These are phyloP conservation scores for Embidobia sp. DNA, from an alignment of 2,888 invertebrate species.

Conservation along the genomic window DNA sequence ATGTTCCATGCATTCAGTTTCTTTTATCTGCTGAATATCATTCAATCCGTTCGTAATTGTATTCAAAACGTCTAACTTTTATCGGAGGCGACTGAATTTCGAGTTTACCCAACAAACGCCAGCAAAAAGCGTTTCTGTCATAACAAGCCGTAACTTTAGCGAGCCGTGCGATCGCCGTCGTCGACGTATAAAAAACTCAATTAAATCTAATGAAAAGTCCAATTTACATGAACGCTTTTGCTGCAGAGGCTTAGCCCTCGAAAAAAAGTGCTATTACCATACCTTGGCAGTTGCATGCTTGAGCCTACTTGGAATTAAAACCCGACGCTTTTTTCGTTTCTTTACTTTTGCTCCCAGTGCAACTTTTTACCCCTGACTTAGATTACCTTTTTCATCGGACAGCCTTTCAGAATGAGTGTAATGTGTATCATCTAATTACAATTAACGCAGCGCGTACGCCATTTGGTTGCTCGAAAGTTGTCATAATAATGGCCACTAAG, in stretches of 20 bases:
- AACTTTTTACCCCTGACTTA: no score
- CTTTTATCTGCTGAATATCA: conserved; percentile 17
- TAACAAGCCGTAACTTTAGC: conserved; percentile 21
- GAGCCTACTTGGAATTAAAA: no score
- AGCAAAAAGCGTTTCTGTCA: conserved; percentile 31
- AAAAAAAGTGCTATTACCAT: no score
- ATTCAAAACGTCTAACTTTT: conserved; percentile 23
- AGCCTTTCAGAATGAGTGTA: no score
- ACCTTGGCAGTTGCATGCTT: no score
- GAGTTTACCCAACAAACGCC: not conserved
- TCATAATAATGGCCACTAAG: conserved; percentile 33
- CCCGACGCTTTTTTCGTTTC: no score
- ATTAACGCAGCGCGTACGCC: not conserved
- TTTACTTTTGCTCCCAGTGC: no score
- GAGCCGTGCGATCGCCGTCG: not conserved
- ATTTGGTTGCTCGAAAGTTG: conserved; percentile 30
- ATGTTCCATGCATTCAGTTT: conserved; percentile 12
- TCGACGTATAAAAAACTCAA: conserved; percentile 11
- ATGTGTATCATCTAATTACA: conserved; percentile 37
- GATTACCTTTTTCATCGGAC: no score
- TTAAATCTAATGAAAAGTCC: conserved; percentile 26
- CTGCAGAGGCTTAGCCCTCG: not conserved
- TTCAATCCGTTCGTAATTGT: not conserved
- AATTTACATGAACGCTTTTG: conserved; percentile 25
- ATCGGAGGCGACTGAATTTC: conserved; percentile 10